Conservation (phyloP, 2,113 vertebrate genomes). For the Erinaceus europaeus region DNA sequence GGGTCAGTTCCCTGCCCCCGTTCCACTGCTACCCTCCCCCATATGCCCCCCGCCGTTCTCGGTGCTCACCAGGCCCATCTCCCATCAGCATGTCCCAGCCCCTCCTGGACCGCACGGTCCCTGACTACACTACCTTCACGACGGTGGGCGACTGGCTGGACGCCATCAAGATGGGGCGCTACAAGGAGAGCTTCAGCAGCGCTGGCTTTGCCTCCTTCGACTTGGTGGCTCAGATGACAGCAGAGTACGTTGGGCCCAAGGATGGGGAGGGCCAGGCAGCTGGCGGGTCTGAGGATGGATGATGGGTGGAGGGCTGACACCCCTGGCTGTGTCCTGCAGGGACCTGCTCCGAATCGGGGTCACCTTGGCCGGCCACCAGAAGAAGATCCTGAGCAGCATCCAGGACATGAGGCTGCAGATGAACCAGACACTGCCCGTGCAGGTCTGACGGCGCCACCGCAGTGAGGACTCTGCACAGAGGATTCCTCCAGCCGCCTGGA, state of each 20-base stretch:
- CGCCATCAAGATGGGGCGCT: constrained; percentile 99
- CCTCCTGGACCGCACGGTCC: constrained; percentile 96
- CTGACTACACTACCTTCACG: constrained; percentile 98
- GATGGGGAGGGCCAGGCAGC: not conserved
- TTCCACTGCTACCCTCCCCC: constrained; percentile 45
- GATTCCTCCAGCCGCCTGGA: constrained; percentile 89
- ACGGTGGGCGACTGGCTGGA: constrained; percentile 99
- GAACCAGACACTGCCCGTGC: constrained; percentile 99
- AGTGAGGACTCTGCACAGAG: constrained; percentile 76
- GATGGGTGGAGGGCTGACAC: not conserved
- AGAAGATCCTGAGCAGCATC: constrained; percentile 99
- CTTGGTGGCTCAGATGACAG: constrained; percentile 98
- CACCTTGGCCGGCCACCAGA: constrained; percentile 98
- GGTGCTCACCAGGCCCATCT: constrained; percentile 53
- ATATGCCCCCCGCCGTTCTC: not conserved
- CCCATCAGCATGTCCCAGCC: constrained; percentile 93
- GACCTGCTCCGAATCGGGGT: constrained; percentile 98
- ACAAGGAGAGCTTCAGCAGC: constrained; percentile 97
- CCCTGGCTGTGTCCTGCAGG: constrained; percentile 77
- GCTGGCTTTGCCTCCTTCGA: constrained; percentile 98
- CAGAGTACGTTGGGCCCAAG: constrained; percentile 91
- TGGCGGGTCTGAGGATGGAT: not conserved
- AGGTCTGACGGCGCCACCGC: constrained; percentile 90
- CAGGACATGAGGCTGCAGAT: constrained; percentile 99
- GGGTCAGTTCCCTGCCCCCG: constrained; percentile 86